Evolutionary conservation across 2,113 vertebrate genomes (phyloP).

Genomic region (Pungitius pungitius): DNA sequence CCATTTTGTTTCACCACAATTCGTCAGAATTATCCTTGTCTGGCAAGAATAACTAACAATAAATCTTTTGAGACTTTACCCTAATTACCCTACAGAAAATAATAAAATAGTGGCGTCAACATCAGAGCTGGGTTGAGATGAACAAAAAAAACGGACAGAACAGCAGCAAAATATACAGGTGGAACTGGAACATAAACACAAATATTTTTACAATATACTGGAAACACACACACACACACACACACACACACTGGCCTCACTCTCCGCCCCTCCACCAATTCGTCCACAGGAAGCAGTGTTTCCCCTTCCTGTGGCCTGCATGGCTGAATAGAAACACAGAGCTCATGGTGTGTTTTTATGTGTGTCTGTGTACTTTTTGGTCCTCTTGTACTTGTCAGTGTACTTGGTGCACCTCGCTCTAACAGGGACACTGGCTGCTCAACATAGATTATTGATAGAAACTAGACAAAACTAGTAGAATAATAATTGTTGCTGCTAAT

Average conservation of each 20-base stretch:
- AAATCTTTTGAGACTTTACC: background rate
- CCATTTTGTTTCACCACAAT: background rate
- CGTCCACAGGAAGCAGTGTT: constrained; percentile 72
- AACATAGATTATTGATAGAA: no score
- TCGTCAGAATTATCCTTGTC: background rate
- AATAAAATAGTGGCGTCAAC: constrained; percentile 22
- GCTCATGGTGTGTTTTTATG: constrained; percentile 14
- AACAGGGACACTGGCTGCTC: no score
- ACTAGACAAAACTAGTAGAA: no score
- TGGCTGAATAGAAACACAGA: constrained; percentile 53
- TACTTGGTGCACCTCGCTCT: no score
- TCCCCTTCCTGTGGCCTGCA: constrained; percentile 73
- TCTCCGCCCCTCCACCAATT: constrained; percentile 65
- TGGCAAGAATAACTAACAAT: background rate
- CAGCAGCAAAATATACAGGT: constrained; percentile 27
- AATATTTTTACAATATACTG: constrained; percentile 11
- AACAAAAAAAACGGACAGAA: constrained; percentile 44
- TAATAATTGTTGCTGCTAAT: background rate
- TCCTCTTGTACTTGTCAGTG: constrained; percentile 17
- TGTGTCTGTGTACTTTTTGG: constrained; percentile 8
- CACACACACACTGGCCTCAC: constrained; percentile 43
- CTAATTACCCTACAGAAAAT: background rate
- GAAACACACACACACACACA: constrained; percentile 15
- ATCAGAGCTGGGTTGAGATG: constrained; percentile 8
- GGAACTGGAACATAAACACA: constrained; percentile 17